phyloP scores from a whole-genome alignment of 2,797 vertebrate genomes.

The Anas capensis region DNA sequence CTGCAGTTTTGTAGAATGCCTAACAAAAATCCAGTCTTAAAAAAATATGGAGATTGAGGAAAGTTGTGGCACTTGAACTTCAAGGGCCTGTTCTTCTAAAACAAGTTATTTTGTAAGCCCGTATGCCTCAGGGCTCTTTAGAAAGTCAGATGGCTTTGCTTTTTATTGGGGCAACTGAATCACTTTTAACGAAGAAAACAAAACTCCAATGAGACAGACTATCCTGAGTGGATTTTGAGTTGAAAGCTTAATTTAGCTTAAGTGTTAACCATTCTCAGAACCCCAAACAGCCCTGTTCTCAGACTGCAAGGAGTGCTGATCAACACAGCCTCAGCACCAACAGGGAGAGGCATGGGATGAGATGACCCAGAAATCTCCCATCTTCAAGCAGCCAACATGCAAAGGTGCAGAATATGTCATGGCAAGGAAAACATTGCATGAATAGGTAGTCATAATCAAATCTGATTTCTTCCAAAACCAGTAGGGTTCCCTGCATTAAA shows the following conservation, averaged over 20 bases:
- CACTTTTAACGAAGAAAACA: background rate
- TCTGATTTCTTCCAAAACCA: slow-evolving; percentile 26
- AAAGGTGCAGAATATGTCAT: background rate
- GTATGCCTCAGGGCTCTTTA: background rate
- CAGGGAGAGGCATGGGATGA: background rate
- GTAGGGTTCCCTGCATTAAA: background rate
- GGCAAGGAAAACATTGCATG: background rate
- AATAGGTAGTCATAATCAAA: slow-evolving; percentile 21
- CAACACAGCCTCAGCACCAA: background rate
- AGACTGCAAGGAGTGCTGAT: background rate
- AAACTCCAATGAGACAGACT: fast-evolving
- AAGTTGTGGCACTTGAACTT: slow-evolving; percentile 52
- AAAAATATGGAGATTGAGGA: background rate
- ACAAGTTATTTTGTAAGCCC: slow-evolving; percentile 14
- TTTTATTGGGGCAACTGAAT: background rate
- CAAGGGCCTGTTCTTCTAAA: background rate
- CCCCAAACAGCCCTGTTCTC: background rate
- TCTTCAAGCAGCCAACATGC: background rate
- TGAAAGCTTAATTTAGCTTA: background rate
- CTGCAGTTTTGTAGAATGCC: slow-evolving; percentile 70
- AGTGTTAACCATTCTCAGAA: background rate
- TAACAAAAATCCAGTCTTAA: slow-evolving; percentile 41
- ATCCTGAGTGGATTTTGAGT: background rate
- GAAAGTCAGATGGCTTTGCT: background rate
- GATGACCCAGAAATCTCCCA: background rate